phyloP scores from a whole-genome alignment of 2,113 vertebrate genomes.

The Ptychochromis oligacanthus region DNA sequence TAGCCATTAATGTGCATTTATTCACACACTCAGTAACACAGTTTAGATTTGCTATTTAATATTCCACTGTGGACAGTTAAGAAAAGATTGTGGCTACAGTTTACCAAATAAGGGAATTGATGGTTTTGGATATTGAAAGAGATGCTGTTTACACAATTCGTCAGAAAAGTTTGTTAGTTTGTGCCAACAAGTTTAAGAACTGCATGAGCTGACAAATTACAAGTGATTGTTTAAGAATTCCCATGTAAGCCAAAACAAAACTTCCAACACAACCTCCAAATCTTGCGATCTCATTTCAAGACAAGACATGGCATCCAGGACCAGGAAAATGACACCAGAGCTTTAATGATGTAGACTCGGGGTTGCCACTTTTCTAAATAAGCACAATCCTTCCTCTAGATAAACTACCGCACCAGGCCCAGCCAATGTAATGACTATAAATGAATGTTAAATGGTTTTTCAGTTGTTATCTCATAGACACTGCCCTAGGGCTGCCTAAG shows the following conservation, averaged over 20 bases:
- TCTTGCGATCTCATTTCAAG: conserved; percentile 29
- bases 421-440: not conserved
- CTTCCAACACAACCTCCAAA: not conserved
- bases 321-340: not conserved
- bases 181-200: not conserved
- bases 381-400: not conserved
- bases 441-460: conserved; percentile 1
- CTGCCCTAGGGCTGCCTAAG: not conserved
- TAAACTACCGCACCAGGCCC: not conserved
- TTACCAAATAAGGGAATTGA: conserved; percentile 17
- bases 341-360: not conserved
- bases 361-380: not conserved
- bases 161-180: not conserved
- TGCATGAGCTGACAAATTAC: not conserved
- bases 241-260: not conserved
- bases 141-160: not conserved
- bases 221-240: not conserved
- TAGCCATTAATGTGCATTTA: not conserved
- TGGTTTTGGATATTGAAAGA: not conserved
- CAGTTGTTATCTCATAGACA: conserved; percentile 31
- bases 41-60: conserved; percentile 11
- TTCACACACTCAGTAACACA: not conserved
- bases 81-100: not conserved
- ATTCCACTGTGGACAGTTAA: not conserved
- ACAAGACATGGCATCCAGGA: not conserved